These are phyloP conservation scores for Nansenia antarctica DNA, from an alignment of 2,113 vertebrate genomes.

Conservation along the genomic window DNA sequence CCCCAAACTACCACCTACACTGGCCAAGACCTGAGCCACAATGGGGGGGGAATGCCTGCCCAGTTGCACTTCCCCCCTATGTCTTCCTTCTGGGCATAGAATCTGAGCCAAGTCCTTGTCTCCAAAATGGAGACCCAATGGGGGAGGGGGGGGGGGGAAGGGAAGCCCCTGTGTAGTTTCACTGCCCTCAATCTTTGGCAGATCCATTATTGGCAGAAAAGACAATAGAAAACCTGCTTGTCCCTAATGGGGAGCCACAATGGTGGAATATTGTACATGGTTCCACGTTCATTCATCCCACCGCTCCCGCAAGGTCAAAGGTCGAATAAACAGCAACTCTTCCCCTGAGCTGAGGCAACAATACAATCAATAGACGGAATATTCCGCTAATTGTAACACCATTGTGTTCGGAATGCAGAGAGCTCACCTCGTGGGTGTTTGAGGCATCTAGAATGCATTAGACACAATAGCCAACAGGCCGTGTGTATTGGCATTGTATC, in stretches of 20 bases:
- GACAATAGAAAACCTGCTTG: too few species aligned
- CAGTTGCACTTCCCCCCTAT: not conserved
- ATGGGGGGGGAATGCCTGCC: not conserved
- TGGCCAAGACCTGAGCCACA: too few species aligned
- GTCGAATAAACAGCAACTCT: not conserved
- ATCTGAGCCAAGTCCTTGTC: not conserved
- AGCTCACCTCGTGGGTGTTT: not conserved
- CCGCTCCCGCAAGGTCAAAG: not conserved
- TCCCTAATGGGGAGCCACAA: too few species aligned
- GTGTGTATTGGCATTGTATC: not conserved
- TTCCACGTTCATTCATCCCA: too few species aligned
- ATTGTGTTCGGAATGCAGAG: constrained; percentile 19
- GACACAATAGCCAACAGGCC: not conserved
- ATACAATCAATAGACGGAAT: too few species aligned
- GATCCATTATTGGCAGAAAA: too few species aligned
- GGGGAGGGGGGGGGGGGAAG: too few species aligned
- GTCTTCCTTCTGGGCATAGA: not conserved
- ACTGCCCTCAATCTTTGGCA: not conserved
- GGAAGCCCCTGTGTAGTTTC: too few species aligned
- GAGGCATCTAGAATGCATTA: constrained; percentile 12
- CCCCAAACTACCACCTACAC: too few species aligned
- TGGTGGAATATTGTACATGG: too few species aligned
- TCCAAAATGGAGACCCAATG: not conserved
- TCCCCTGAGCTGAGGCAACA: not conserved
- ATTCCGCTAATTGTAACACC: not conserved